Base-by-base conservation (phyloP, 2,888 invertebrate species). In the Myopa tessellatipennis region DNA sequence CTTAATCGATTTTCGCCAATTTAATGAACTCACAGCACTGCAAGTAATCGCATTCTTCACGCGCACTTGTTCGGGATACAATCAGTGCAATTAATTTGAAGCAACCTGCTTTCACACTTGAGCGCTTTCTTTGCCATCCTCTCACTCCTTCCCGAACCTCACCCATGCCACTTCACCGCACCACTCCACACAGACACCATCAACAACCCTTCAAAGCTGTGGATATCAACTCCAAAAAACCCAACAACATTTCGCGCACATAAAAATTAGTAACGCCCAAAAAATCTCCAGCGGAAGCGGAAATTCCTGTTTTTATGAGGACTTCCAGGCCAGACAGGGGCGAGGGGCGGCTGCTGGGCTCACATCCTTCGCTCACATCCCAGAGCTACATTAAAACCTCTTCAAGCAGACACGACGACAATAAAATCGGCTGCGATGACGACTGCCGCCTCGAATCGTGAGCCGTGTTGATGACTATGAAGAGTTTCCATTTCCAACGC, bases 1-100 rank as follows among this genome's bases (percentile, higher is more conserved):
- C 83, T 85, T 85, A 86, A 86, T 86, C 85, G 86, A 86, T 60
- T 84, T 86, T 81, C 83, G 85, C 84, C 84, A 85, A 85, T 85
- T 83, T 82, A 85, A 86, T 85, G 85, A 87, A 87, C 82, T 82
- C 85, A 86, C 84, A 84, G 80, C 83, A 83, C 82, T 86, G 85
- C 83, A 83, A 84, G 80, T 85, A 87, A 88, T 87, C 83, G 79
- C 78, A 87, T 88, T 87, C 83, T 85, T 80, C 78, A 86, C 85
- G 88, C 85, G 83, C 88, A 88, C 88, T 88, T 88, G 87, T 86
- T 81, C 79, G 74, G 61, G 58, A 61, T 38, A 38, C 67, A 61
- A 7, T 1, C 18, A 16, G 10, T 70, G 60, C 40, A 63, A 70
- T 58, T 34, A 60, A 52, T 74, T 45, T 6, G 18, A 50, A 70